Base-by-base conservation (phyloP, 64 coral and sea anemone species). In the Montipora capricornis region DNA sequence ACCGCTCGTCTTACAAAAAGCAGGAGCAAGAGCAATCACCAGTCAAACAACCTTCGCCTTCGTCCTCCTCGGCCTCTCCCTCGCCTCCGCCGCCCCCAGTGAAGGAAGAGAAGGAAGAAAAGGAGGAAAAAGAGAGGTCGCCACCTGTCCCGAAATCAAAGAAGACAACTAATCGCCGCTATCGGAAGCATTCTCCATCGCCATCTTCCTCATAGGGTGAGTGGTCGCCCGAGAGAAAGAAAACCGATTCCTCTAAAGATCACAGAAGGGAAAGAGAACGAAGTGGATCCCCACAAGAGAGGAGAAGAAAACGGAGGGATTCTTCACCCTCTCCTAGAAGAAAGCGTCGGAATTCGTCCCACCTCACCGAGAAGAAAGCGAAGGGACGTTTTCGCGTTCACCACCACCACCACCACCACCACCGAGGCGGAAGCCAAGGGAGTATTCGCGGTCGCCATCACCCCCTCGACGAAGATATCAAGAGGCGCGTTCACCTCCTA, bases 1-100 rank as follows among this genome's bases (percentile, higher is more conserved):
- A 98, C 11, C 89, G 96, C 8, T 98, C 96, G 78, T 64, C 81
- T 13, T 91, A 94, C 90, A 98, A 98, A 55, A 98, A 98, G n/a
- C 66, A 91, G 51, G 92, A 95, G 51, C 62, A 84, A 5, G 78
- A 92, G 14, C 83, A 92, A 12, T 98, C 96, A 0, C 96, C 96
- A 6, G 96, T 98, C 3, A 84, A 67, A 49, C 96, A 98, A 73
- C 96, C 96, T 47, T 86, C 82, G 8, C 82, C 82, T 3, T 86
- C 82, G 16, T 93, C 91, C 1, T 88, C 86, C 2, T 93, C 92
- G 17, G 59, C 58, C 5, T 98, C 96, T 20, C 83, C 93, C 4
- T 97, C 95, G 19, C 92, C 95, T 3, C 76, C 92, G 59, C 96
- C 92, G 5, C 88, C 93, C 19, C 73, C 88, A 55, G 87, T 89